Percentiles rank a stretch among this genome's conserved stretches.
Evolutionary conservation across 2,888 invertebrate species (phyloP).

Genomic region (Apodemia zela): DNA sequence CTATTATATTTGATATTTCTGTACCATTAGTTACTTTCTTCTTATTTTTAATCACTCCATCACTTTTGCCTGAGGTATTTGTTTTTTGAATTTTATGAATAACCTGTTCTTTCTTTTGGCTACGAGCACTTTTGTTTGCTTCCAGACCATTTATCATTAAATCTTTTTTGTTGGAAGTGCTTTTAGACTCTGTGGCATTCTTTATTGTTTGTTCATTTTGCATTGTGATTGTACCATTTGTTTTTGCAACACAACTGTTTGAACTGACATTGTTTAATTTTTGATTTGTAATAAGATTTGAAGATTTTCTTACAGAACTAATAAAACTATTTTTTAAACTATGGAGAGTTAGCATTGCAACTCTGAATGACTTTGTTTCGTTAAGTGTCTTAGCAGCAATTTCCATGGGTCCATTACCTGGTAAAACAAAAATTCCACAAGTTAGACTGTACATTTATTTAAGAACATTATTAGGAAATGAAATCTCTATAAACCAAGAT

Average conservation of each 20-base stretch:
- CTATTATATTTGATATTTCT: background rate
- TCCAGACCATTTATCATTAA: background rate
- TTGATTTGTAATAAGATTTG: background rate
- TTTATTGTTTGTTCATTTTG: background rate
- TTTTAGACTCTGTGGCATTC: background rate
- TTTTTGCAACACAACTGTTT: background rate
- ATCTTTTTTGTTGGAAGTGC: background rate
- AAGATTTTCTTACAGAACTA: background rate
- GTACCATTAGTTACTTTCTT: background rate
- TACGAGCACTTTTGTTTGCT: background rate
- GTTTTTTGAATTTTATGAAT: background rate
- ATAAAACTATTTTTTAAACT: constrained; percentile 12
- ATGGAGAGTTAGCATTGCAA: constrained; percentile 6
- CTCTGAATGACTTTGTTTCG: background rate
- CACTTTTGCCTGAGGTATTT: background rate
- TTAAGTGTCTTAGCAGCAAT: background rate
- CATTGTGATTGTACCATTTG: background rate
- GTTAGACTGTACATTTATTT: no score
- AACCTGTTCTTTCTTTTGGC: background rate
- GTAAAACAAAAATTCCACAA: background rate
- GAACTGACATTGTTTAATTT: background rate
- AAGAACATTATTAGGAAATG: background rate
- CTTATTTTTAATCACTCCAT: background rate
- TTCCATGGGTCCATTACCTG: background rate
- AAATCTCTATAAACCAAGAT: no score